phyloP scores from a whole-genome alignment of 2,113 vertebrate species.

The Rana temporaria region DNA sequence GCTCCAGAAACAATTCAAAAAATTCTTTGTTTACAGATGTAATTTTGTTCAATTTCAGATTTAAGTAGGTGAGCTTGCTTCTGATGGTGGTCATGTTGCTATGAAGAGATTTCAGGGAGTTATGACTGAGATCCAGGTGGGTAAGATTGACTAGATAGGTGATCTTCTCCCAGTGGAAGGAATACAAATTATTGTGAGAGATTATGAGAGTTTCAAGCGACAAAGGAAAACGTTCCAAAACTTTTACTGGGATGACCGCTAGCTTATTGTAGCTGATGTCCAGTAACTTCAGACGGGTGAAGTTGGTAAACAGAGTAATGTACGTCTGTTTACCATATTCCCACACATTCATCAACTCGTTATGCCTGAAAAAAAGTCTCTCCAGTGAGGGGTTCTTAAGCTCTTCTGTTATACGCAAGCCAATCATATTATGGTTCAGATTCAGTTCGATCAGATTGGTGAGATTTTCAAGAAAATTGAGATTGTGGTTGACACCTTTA shows the following conservation, averaged over 20 bases:
- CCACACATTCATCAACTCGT: constrained; percentile 76
- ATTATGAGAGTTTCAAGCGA: constrained; percentile 67
- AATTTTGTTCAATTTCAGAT: constrained; percentile 78
- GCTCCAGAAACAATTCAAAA: constrained; percentile 62
- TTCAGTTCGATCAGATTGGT: constrained; percentile 69
- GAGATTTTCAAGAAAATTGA: constrained; percentile 70
- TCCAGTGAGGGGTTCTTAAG: constrained; percentile 72
- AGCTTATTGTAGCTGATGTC: constrained; percentile 77
- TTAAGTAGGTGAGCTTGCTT: constrained; percentile 66
- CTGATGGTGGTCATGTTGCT: constrained; percentile 60
- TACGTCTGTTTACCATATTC: constrained; percentile 67
- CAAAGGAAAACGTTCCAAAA: constrained; percentile 67
- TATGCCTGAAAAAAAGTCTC: constrained; percentile 73
- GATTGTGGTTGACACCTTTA: constrained; percentile 76
- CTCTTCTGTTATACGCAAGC: constrained; percentile 67
- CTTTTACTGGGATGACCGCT: constrained; percentile 61
- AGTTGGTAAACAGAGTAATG: constrained; percentile 71
- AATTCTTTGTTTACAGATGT: constrained; percentile 71
- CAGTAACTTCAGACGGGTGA: constrained; percentile 71
- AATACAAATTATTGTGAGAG: constrained; percentile 67
- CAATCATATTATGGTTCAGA: constrained; percentile 76
- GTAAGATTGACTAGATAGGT: constrained; percentile 66
- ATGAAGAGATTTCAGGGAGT: constrained; percentile 65
- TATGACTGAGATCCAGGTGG: constrained; percentile 73
- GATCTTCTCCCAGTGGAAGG: constrained; percentile 76